Base-by-base conservation (phyloP, 2,888 invertebrate species). In the Erynnis tages region DNA sequence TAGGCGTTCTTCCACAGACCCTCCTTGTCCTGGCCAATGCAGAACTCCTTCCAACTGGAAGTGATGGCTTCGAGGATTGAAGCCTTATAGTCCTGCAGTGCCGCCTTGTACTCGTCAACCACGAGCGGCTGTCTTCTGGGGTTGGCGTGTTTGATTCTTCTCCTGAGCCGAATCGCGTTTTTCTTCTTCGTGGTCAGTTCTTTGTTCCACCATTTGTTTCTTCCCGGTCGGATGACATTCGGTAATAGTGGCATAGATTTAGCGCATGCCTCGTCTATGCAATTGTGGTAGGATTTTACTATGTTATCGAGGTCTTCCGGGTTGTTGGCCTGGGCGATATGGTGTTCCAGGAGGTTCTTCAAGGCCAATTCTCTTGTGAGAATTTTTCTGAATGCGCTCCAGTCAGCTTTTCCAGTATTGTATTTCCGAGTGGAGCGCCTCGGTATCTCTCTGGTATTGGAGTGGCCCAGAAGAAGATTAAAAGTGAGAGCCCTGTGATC, bases 1-100 rank as follows among this genome's bases (percentile, higher is more conserved):
- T 54, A 58, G 4, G 53, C 50, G 7, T 50, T 48, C 1, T 57
- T 54, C 60, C 58, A 59, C 2, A 56, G 4, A 1, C 46, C 27
- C 17, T 59, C 54, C 7, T 13, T 34, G 2, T 53, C 43, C 25
- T 54, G 54, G 6, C 25, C 45, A 1, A 13, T 17, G 11, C 59
- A 59, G 14, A 54, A 55, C 1, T 50, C 16, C 16, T 55, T 59
- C 55, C n/a, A n/a, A n/a, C n/a, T n/a, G n/a, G n/a, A n/a, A n/a
- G n/a, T n/a, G n/a, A n/a, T n/a, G n/a, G n/a, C n/a, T n/a, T n/a
- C n/a, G n/a, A n/a, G n/a, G n/a, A n/a, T n/a, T n/a, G n/a, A n/a
- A n/a, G n/a, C n/a, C n/a, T n/a, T n/a, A n/a, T n/a, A n/a, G n/a
- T n/a, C n/a, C n/a, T n/a, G n/a, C n/a, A n/a, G n/a, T n/a, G n/a